Conservation (phyloP, 2,797 vertebrate genomes). For the Pseudochirops corinnae region DNA sequence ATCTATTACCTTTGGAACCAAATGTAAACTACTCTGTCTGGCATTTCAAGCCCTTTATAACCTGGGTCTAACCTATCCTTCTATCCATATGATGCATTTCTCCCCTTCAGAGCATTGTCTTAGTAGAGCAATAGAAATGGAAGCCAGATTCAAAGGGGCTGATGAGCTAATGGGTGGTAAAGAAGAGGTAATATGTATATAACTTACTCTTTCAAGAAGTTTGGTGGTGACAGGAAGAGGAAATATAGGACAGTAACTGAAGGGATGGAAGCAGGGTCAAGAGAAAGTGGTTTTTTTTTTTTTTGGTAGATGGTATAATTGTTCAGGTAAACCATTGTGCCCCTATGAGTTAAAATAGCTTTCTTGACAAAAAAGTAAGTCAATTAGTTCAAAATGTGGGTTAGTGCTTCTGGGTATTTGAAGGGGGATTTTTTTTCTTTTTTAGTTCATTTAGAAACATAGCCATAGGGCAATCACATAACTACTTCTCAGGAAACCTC, state of each 20-base stretch:
- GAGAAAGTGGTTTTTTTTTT: not conserved
- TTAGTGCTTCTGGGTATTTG: constrained; percentile 84
- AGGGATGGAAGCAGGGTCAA: not conserved
- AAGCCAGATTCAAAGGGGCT: not conserved
- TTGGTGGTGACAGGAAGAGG: not conserved
- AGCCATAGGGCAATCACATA: constrained; percentile 73
- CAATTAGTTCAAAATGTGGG: constrained; percentile 84
- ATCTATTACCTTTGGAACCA: not conserved
- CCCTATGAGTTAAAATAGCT: constrained; percentile 79
- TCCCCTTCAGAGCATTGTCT: not conserved
- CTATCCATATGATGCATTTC: not conserved
- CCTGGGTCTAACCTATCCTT: not conserved
- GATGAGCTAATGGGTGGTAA: not conserved
- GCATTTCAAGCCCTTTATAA: not conserved
- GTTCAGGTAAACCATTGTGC: constrained; percentile 77
- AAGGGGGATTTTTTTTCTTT: constrained; percentile 73
- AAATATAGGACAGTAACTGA: constrained; percentile 3
- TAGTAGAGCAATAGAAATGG: not conserved
- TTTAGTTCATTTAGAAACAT: constrained; percentile 80
- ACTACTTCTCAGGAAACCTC: constrained; percentile 30
- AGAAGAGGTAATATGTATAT: not conserved
- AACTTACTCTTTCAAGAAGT: not conserved
- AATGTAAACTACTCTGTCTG: not conserved
- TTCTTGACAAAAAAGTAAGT: constrained; percentile 81
- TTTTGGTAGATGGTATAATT: constrained; percentile 52